A percentile compares a stretch with the other conserved stretches of the same genome.
These are phyloP conservation scores for Molorchus minor DNA, from an alignment of 2,888 invertebrate genomes.

Conservation along the genomic window DNA sequence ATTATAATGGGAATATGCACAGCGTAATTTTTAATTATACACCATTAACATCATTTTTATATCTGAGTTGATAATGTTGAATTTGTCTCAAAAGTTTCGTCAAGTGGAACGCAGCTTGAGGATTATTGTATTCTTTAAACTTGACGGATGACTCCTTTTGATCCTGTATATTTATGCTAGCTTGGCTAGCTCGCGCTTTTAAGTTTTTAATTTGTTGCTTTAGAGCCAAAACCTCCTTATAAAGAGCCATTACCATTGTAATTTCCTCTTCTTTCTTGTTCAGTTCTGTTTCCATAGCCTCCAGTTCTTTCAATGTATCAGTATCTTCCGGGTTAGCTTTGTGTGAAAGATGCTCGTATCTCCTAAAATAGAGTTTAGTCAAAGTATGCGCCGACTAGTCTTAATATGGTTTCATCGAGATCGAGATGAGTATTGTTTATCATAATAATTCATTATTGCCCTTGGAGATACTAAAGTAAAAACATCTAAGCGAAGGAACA, in stretches of 20 bases:
- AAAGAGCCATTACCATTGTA: conserved; percentile 60
- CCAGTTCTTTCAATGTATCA: conserved; percentile 52
- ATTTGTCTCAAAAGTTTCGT: conserved; percentile 60
- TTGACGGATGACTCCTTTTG: conserved; percentile 33
- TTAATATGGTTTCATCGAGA: too few species aligned
- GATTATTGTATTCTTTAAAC: conserved; percentile 51
- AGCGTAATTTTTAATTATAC: conserved; percentile 18
- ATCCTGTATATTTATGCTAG: conserved; percentile 40
- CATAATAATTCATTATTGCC: too few species aligned
- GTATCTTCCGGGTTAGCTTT: conserved; percentile 41
- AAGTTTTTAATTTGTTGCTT: conserved; percentile 59
- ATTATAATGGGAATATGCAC: not conserved
- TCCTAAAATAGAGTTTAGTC: conserved; percentile 44
- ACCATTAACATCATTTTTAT: conserved; percentile 40
- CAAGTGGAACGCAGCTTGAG: conserved; percentile 57
- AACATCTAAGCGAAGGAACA: too few species aligned
- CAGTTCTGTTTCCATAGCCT: conserved; percentile 55
- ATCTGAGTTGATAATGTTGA: conserved; percentile 57
- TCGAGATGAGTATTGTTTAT: too few species aligned
- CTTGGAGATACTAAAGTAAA: too few species aligned
- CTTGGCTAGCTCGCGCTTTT: conserved; percentile 53
- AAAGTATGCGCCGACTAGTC: too few species aligned
- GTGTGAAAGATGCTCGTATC: conserved; percentile 54
- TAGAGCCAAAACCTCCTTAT: conserved; percentile 60
- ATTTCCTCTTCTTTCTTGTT: conserved; percentile 62